Conservation (phyloP, 2,888 invertebrate genomes). For the Dynastes maya region DNA sequence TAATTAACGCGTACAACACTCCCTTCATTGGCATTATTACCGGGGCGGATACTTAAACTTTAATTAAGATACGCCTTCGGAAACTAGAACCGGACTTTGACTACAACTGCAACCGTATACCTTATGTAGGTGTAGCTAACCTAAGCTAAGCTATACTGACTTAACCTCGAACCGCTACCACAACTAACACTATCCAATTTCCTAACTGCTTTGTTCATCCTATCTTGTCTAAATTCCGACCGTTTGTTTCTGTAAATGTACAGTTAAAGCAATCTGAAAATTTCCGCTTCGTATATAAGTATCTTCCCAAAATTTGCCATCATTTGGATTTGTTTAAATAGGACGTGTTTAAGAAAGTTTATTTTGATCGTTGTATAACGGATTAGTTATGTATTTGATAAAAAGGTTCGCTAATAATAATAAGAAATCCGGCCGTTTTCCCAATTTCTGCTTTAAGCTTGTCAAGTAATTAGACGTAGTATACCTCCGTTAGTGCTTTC, state of each 20-base stretch:
- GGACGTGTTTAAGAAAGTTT: no score
- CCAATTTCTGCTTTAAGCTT: no score
- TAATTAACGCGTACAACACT: conserved; percentile 44
- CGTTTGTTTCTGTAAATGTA: neutral
- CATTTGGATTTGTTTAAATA: no score
- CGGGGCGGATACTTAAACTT: conserved; percentile 44
- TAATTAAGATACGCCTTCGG: conserved; percentile 47
- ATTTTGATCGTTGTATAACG: no score
- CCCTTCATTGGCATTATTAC: conserved; percentile 40
- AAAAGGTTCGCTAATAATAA: no score
- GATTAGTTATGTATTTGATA: no score
- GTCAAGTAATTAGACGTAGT: no score
- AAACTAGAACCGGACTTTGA: conserved; percentile 44
- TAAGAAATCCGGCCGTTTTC: no score
- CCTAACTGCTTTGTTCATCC: neutral
- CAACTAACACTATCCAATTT: conserved; percentile 39
- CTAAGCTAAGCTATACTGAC: conserved; percentile 23
- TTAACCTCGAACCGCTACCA: conserved; percentile 15
- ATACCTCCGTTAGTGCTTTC: no score
- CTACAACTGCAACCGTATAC: conserved; percentile 24
- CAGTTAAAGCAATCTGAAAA: neutral
- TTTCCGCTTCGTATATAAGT: neutral
- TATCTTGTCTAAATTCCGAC: neutral
- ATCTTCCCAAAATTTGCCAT: no score
- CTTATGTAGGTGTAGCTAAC: conserved; percentile 4